Evolutionary conservation across 2,113 vertebrate species (phyloP), one percentile per base, ranked within the genome.

Genomic region (Malurus alboscapulatus): DNA sequence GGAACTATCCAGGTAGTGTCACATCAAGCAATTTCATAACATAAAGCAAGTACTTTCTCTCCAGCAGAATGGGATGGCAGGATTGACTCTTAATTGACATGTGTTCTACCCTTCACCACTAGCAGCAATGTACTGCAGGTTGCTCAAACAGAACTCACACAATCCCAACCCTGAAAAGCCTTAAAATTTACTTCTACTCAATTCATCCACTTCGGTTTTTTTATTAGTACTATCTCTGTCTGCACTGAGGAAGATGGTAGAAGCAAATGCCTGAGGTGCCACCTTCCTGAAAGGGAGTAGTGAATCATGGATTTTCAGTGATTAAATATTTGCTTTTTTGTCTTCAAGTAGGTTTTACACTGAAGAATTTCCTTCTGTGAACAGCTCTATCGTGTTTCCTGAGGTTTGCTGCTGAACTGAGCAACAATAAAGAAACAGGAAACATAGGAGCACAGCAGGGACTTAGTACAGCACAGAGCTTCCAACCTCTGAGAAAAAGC

Each of bases 331-430:
- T 90, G 36, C 34, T 88, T 88, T 12, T 69, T 91, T 93, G 22
- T 90, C 42, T 69, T 88, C 26, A 77, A 48, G 44, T 34, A 88
- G 40, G 53, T 75, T 44, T 63, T 80, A 51, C 16, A 63, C 20
- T 34, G 65, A 92, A 88, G 25, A 77, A 67, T 58, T 84, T 88
- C 17, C 51, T 76, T 74, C n/a, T 66, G 10, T 58, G 36, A 84
- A 84, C 21, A 74, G 66, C 30, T 92, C 34, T 84, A 29, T 68
- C 7, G 5, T 54, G 20, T 57, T 92, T 95, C 50, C 22, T 62
- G 20, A 50, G 30, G 73, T 48, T 65, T 88, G 45, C 69, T 94
- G 66, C 74, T 84, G 62, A 94, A 93, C 84, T 69, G 62, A 96
- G 58, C 53, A 87, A 84, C 16, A 45, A 48, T 38, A 72, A 87